Base-by-base conservation (phyloP, 2,797 vertebrate species). In the Apogon talboti region DNA sequence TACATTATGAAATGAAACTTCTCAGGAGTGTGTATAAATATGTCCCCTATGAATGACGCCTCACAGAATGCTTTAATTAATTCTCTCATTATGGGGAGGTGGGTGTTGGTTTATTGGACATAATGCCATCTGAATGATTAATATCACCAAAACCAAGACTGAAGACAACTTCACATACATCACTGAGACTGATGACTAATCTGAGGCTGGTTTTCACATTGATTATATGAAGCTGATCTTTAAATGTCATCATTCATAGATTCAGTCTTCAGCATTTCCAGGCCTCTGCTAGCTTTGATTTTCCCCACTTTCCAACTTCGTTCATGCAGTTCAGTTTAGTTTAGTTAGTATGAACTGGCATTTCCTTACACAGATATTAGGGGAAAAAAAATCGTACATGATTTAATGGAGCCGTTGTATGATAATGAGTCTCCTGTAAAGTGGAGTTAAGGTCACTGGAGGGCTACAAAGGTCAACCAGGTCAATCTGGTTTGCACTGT, bases 181-280 rank as follows among this genome's bases (percentile, higher is more conserved):
- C 14, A 30, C 4, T 12, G n/a, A 28, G 43, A 50, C 21, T 38
- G 7, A 12, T n/a, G n/a, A 18, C 15, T 11, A 28, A 38, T 33
- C 9, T 19, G 9, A 14, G 46, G 53, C 40, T 33, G 7, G 18
- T 44, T 57, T 43, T 41, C 13, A 46, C 11, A 54, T 10, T 35
- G 11, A 69, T 44, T 24, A 28, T 24, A 37, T 35, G 4, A 16
- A 30, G n/a, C 3, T 15, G 24, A 2, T 8, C 24, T 37, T 40
- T 30, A 57, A 43, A 68, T 50, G 12, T 7, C 48, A 48, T 35
- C 41, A 13, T 66, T 35, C 43, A 37, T 11, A 18, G 10, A 24
- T 19, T 45, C 3, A 16, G 8, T 14, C 40, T 15, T 48, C 4
- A 37, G 9, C 14, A 41, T 57, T 44, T 50, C 10, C 40, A 42